Evolutionary conservation across 2,888 invertebrate species (phyloP).

Genomic region (Himalopsyche kuldschensis): DNA sequence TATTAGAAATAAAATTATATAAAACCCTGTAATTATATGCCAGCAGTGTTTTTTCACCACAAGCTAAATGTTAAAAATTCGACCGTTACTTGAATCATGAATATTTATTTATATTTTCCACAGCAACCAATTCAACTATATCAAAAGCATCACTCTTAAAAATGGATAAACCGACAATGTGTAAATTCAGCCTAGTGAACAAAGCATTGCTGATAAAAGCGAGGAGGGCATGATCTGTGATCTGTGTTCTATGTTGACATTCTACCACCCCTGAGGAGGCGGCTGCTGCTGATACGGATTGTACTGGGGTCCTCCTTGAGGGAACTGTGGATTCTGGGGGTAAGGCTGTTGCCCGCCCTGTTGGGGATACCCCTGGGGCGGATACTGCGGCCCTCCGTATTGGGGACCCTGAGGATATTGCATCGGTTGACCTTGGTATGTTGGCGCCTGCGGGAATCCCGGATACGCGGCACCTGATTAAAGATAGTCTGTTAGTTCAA

Average conservation of each 20-base stretch:
- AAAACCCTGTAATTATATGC: too few relatives aligned
- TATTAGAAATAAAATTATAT: too few relatives aligned
- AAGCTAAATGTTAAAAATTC: too few relatives aligned
- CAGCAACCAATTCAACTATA: too few relatives aligned
- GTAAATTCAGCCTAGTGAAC: neutral
- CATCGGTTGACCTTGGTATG: slow-evolving; percentile 46
- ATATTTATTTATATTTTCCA: too few relatives aligned
- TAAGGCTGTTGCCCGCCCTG: slow-evolving; percentile 37
- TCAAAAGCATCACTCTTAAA: too few relatives aligned
- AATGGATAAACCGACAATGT: too few relatives aligned
- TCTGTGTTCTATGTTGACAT: neutral
- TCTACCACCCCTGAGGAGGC: slow-evolving; percentile 42
- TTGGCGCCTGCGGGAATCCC: slow-evolving; percentile 58
- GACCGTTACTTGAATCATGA: too few relatives aligned
- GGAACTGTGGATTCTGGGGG: slow-evolving; percentile 40
- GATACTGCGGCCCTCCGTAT: slow-evolving; percentile 28
- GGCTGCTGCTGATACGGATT: slow-evolving; percentile 37
- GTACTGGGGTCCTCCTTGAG: slow-evolving; percentile 34
- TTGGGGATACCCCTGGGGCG: slow-evolving; percentile 40
- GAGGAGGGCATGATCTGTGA: neutral
- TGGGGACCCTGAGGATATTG: slow-evolving; percentile 32
- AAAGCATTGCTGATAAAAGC: neutral
- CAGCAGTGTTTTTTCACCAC: too few relatives aligned
- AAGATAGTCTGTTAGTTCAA: neutral
- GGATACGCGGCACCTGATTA: slow-evolving; percentile 56